Percentiles rank a stretch among this genome's conserved stretches.
phyloP scores from a whole-genome alignment of 2,888 invertebrate genomes.

The Eucriotettix oculatus region DNA sequence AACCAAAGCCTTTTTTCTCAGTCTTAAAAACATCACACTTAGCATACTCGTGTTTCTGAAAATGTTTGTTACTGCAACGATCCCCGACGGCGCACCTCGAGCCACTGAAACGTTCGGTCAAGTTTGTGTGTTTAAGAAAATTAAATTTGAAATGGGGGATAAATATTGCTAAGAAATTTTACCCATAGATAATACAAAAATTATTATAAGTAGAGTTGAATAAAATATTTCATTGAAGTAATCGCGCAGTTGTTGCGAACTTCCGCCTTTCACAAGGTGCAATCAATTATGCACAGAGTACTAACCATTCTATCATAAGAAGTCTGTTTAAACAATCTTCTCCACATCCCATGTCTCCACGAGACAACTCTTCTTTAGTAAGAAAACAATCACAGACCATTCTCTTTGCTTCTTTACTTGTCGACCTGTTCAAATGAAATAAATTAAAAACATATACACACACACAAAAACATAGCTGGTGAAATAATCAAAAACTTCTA shows the following conservation, averaged over 20 bases:
- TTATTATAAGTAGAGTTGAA: too few relatives aligned
- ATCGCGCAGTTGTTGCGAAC: too few relatives aligned
- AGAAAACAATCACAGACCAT: slow-evolving; percentile 94
- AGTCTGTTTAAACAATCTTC: slow-evolving; percentile 92
- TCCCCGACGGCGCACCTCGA: slow-evolving; percentile 76
- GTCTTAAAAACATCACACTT: slow-evolving; percentile 77
- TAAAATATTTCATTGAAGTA: too few relatives aligned
- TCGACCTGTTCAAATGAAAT: slow-evolving; percentile 28
- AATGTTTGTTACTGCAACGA: slow-evolving; percentile 85
- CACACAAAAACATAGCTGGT: not conserved
- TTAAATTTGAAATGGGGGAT: slow-evolving; percentile 1
- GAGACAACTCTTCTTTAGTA: slow-evolving; percentile 69
- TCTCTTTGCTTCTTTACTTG: slow-evolving; percentile 77
- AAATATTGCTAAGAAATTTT: too few relatives aligned
- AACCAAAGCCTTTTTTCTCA: slow-evolving; percentile 88
- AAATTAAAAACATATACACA: not conserved
- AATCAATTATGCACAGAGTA: slow-evolving; percentile 3
- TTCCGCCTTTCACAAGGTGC: too few relatives aligned
- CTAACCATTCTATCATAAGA: slow-evolving; percentile 95
- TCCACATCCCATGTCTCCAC: slow-evolving; percentile 78
- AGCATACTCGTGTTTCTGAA: slow-evolving; percentile 75
- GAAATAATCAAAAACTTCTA: too few relatives aligned
- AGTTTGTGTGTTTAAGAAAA: not conserved
- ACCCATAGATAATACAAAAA: too few relatives aligned
- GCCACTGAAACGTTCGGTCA: slow-evolving; percentile 40